Evolutionary conservation across 2,797 vertebrate species (phyloP).

Genomic region (Xiphorhynchus erythropygius): DNA sequence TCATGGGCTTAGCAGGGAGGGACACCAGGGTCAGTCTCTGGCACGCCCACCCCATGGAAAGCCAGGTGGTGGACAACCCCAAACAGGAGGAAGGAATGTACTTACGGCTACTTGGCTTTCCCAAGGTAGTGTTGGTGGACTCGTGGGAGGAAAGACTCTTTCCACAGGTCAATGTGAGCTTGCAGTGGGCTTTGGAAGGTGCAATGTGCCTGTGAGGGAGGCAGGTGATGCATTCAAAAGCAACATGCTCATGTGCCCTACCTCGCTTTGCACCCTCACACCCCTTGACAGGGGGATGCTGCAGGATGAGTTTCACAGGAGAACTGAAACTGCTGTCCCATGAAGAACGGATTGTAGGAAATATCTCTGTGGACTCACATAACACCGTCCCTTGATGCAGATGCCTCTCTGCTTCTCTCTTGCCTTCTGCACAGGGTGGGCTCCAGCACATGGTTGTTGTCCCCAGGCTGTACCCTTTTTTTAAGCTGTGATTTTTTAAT

Average conservation of each 20-base stretch:
- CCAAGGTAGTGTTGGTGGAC: neutral
- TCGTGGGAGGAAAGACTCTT: neutral
- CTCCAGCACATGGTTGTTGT: neutral
- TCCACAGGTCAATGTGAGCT: neutral
- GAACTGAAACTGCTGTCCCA: too few species aligned
- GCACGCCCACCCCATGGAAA: neutral
- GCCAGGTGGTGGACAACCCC: neutral
- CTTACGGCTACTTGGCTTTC: neutral
- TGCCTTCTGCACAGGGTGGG: neutral
- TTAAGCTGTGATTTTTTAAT: neutral
- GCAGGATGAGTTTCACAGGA: neutral
- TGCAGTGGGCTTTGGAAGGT: accelerated
- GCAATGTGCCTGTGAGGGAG: accelerated
- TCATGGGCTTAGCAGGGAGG: neutral
- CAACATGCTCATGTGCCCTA: accelerated
- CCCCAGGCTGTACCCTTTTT: neutral
- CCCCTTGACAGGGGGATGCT: neutral
- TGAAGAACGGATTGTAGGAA: neutral
- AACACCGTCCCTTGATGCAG: neutral
- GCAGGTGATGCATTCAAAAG: neutral
- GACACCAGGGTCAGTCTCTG: neutral
- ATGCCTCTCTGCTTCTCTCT: neutral
- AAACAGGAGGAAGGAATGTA: accelerated
- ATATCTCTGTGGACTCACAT: accelerated
- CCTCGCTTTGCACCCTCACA: neutral